Conservation (phyloP, 2,888 invertebrate genomes). For the Psylliodes chrysocephalus region DNA sequence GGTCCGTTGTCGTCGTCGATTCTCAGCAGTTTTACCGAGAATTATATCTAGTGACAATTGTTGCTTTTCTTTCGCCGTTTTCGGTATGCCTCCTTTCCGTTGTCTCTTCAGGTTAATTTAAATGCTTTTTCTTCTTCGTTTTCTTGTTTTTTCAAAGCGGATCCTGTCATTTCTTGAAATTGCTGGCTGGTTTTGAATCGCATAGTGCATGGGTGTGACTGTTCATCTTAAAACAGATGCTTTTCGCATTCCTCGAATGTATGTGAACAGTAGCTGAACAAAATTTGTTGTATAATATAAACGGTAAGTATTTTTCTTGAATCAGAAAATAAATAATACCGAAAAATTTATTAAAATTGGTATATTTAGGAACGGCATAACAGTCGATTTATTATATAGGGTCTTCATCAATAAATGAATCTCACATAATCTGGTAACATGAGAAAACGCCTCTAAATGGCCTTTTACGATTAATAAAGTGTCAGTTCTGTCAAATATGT, state of each 20-base stretch:
- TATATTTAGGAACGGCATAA: no score
- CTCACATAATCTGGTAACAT: no score
- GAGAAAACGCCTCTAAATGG: no score
- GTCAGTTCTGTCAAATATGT: no score
- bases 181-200: slow-evolving; percentile 5
- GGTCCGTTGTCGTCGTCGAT: slow-evolving; percentile 23
- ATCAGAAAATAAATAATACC: no score
- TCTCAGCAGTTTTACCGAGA: slow-evolving; percentile 32
- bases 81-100: slow-evolving; percentile 26
- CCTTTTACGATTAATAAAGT: no score
- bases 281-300: no score
- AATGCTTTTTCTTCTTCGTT: slow-evolving; percentile 2
- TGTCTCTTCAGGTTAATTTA: slow-evolving; percentile 13
- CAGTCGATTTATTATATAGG: no score
- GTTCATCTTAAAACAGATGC: slow-evolving; percentile 9
- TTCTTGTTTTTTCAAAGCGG: slow-evolving; percentile 12
- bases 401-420: no score
- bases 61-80: slow-evolving; percentile 36
- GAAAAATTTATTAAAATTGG: no score
- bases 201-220: slow-evolving; percentile 20
- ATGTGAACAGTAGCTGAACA: no score
- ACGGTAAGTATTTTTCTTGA: no score
- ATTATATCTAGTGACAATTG: slow-evolving; percentile 41
- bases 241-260: background rate
- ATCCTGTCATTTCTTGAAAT: slow-evolving; percentile 16